Evolutionary conservation across 2,888 invertebrate genomes (phyloP).

Genomic region (Parthenolecanium corni): DNA sequence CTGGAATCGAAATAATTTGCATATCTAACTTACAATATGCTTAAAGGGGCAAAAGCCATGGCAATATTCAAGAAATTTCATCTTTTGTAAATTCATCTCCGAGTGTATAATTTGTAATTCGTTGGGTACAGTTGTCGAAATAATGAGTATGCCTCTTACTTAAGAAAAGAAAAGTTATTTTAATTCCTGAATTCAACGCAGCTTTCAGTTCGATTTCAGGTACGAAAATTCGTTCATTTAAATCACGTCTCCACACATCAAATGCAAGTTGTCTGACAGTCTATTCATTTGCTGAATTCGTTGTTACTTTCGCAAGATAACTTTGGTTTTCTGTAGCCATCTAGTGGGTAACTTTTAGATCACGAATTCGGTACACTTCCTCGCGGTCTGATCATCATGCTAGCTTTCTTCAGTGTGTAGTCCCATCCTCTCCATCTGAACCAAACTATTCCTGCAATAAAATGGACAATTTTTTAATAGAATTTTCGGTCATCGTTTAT

Average conservation of each 20-base stretch:
- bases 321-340: constrained; percentile 20
- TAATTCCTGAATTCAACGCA: too few relatives aligned
- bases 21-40: too few relatives aligned
- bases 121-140: too few relatives aligned
- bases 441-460: constrained; percentile 68
- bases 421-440: constrained; percentile 94
- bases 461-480: not conserved
- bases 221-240: too few relatives aligned
- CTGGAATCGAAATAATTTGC: too few relatives aligned
- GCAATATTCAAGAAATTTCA: too few relatives aligned
- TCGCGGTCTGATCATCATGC: constrained; percentile 85
- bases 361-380: constrained; percentile 42
- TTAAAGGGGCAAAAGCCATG: too few relatives aligned
- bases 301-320: not conserved
- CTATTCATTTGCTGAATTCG: not conserved
- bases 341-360: not conserved
- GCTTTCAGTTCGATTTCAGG: too few relatives aligned
- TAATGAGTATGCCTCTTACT: too few relatives aligned
- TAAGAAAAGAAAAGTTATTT: too few relatives aligned
- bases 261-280: not conserved
- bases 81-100: too few relatives aligned
- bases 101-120: too few relatives aligned
- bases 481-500: not conserved
- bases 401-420: constrained; percentile 76
- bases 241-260: not conserved